Percentiles rank a stretch among this genome's conserved stretches.
phyloP scores from a whole-genome alignment of 2,888 invertebrate genomes.

The Dasypolia templi region DNA sequence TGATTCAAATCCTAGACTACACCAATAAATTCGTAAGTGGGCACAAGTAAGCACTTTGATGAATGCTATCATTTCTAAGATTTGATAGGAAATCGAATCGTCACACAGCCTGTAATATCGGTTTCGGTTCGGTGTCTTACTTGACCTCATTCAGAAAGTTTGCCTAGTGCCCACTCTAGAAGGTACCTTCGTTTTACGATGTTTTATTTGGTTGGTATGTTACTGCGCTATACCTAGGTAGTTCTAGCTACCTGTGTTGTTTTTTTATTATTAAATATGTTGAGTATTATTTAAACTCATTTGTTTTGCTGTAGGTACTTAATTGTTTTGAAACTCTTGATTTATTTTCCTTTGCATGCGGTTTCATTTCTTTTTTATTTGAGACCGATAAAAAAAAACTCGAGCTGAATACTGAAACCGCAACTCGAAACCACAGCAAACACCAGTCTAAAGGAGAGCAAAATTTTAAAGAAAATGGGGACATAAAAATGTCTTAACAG shows the following conservation, averaged over 20 bases:
- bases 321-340: background rate
- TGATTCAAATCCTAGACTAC: background rate
- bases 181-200: background rate
- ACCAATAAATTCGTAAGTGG: background rate
- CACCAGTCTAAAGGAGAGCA: background rate
- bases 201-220: background rate
- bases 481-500: background rate
- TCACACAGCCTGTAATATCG: background rate
- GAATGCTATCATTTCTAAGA: background rate
- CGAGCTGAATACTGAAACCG: background rate
- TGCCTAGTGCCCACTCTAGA: constrained; percentile 1
- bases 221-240: no score
- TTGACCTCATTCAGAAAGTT: background rate
- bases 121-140: background rate
- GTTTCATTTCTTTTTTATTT: background rate
- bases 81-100: background rate
- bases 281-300: background rate
- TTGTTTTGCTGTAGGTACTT: background rate
- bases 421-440: background rate
- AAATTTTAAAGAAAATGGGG: background rate
- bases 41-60: background rate
- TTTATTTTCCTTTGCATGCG: background rate
- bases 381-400: background rate
- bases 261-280: no score
- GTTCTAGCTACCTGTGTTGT: background rate